These are phyloP conservation scores for Boloria selene DNA, from an alignment of 2,888 invertebrate species.

Conservation along the genomic window DNA sequence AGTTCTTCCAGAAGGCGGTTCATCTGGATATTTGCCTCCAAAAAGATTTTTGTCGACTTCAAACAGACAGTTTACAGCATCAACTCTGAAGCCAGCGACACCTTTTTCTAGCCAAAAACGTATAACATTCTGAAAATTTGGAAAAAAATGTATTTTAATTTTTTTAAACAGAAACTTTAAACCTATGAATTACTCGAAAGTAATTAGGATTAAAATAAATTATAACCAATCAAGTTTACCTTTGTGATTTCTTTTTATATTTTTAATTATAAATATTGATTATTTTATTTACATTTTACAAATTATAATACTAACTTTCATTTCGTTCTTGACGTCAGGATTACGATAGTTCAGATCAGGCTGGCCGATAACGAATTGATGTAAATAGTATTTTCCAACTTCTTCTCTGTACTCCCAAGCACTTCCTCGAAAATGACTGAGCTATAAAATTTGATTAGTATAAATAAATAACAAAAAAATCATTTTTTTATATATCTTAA, in stretches of 20 bases:
- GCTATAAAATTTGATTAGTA: slow-evolving; percentile 46
- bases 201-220: too few relatives aligned
- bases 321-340: slow-evolving; percentile 83
- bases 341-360: slow-evolving; percentile 90
- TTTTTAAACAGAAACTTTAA: too few relatives aligned
- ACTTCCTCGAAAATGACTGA: slow-evolving; percentile 84
- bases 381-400: slow-evolving; percentile 87
- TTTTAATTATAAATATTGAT: background rate
- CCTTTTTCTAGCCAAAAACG: slow-evolving; percentile 92
- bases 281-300: too few relatives aligned
- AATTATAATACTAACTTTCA: slow-evolving; percentile 63
- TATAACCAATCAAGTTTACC: too few relatives aligned
- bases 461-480: background rate
- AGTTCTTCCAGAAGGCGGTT: slow-evolving; percentile 73
- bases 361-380: slow-evolving; percentile 86
- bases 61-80: slow-evolving; percentile 86
- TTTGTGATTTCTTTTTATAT: background rate
- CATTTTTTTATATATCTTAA: slow-evolving; percentile 10
- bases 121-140: slow-evolving; percentile 79
- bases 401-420: slow-evolving; percentile 87
- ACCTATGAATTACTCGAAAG: too few relatives aligned
- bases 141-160: too few relatives aligned
- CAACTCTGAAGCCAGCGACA: slow-evolving; percentile 93
- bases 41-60: slow-evolving; percentile 78
- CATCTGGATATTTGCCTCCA: slow-evolving; percentile 78